A percentile compares a stretch with the other conserved stretches of the same genome.
These are phyloP conservation scores for Oplegnathus fasciatus DNA, from an alignment of 2,113 vertebrate species.

Conservation along the genomic window DNA sequence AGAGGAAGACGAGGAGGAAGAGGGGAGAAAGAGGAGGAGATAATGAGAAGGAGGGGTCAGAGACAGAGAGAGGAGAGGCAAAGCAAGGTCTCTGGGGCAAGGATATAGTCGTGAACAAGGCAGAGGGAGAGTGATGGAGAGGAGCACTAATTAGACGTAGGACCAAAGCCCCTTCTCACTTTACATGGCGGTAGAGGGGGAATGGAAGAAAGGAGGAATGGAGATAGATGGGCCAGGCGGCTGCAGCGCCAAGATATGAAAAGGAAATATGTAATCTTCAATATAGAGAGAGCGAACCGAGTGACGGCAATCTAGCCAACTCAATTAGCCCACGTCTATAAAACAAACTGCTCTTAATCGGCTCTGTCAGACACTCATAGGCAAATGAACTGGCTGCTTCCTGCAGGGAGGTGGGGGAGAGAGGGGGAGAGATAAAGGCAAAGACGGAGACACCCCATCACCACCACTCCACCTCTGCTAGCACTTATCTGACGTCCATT, in stretches of 20 bases:
- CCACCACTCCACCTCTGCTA: slow-evolving; percentile 21
- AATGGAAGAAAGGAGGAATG: slow-evolving; percentile 44
- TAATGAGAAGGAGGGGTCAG: slow-evolving; percentile 76
- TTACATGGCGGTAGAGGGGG: slow-evolving; percentile 57
- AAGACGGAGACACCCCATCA: slow-evolving; percentile 45
- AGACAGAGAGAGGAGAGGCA: slow-evolving; percentile 52
- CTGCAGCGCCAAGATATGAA: slow-evolving; percentile 80
- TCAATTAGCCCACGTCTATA: slow-evolving; percentile 81
- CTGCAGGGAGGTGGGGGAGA: slow-evolving; percentile 20
- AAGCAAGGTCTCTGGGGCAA: slow-evolving; percentile 74
- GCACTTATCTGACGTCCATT: slow-evolving; percentile 57
- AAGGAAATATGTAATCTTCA: slow-evolving; percentile 81
- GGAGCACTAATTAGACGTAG: slow-evolving; percentile 78
- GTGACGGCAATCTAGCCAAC: slow-evolving; percentile 78
- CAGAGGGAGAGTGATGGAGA: slow-evolving; percentile 76
- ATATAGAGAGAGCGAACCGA: slow-evolving; percentile 55
- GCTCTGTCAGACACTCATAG: slow-evolving; percentile 68
- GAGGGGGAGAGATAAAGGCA: slow-evolving; percentile 37
- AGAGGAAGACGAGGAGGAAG: slow-evolving; percentile 63
- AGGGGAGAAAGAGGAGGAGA: slow-evolving; percentile 49
- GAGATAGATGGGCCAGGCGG: slow-evolving; percentile 71
- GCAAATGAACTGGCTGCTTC: slow-evolving; percentile 66
- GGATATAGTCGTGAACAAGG: slow-evolving; percentile 65
- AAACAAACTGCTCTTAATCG: slow-evolving; percentile 84
- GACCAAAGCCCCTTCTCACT: slow-evolving; percentile 64